Conservation (phyloP, 2,797 vertebrate species). For the Sebastes diploproa region DNA sequence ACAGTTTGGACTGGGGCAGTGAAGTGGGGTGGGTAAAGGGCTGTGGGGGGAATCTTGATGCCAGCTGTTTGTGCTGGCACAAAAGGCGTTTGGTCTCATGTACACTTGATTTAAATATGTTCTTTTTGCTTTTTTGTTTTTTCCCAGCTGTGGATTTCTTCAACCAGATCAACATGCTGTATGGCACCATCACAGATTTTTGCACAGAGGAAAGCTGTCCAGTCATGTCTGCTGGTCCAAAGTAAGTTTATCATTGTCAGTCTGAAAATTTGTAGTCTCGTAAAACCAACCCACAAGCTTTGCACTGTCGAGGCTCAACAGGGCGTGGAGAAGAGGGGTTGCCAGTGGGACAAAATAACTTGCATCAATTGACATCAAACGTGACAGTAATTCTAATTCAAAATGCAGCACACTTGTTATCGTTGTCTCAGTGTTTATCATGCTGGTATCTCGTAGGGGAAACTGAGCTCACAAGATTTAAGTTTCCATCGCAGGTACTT, state of each 20-base stretch:
- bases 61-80: background rate
- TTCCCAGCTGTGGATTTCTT: slow-evolving; percentile 96
- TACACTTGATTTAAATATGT: background rate
- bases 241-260: slow-evolving; percentile 81
- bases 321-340: background rate
- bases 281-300: background rate
- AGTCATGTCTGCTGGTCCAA: slow-evolving; percentile 97
- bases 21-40: background rate
- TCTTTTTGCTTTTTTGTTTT: background rate
- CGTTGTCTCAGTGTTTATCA: background rate
- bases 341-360: background rate
- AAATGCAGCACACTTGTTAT: background rate
- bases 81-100: slow-evolving; percentile 15
- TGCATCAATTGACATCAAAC: background rate
- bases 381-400: background rate
- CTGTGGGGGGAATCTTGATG: slow-evolving; percentile 5
- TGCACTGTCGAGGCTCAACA: background rate
- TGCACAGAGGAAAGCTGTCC: slow-evolving; percentile 96
- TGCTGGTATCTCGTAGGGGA: background rate
- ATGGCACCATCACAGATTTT: slow-evolving; percentile 97
- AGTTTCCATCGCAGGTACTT: background rate
- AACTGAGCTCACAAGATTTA: background rate
- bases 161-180: slow-evolving; percentile 99
- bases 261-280: background rate
- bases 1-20: slow-evolving; percentile 4